Evolutionary conservation across 2,797 vertebrate genomes (phyloP), one percentile per base, ranked within the genome.

Genomic region (Anolis apletophallus): DNA sequence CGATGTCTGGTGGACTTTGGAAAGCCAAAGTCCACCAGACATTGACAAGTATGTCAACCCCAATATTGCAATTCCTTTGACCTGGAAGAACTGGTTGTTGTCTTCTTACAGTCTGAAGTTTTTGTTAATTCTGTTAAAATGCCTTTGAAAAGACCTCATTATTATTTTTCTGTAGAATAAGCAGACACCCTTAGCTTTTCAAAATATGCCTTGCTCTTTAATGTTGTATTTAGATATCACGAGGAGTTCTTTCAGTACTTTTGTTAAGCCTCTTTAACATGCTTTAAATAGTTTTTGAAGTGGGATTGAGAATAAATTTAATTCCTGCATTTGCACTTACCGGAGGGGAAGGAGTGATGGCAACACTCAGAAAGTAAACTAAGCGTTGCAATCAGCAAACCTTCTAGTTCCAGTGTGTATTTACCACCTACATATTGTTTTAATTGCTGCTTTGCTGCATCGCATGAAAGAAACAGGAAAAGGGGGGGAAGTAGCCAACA

Each of bases 221-320:
- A 67, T 87, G 11, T 19, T 29, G 85, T 91, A 67, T 7, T 13
- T 87, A 6, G 86, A 81, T 77, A 23, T 61, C 87, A 52, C 80
- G 71, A 88, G 12, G 80, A 57, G 72, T 90, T 87, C 12, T 10
- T 82, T 2, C 82, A 80, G 52, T 34, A 19, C 69, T 26, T 57
- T 36, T 91, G 83, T 79, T 84, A 84, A 84, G 23, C 34, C 64
- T 72, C 78, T 14, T 88, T 89, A 46, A 6, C 40, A 23, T 83
- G 69, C 84, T 40, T 94, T 89, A 88, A 93, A 85, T 86, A 89
- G 34, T 54, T 79, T 93, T 80, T 90, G 81, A 92, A 92, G 12
- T 89, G 67, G 75, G 32, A 78, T 32, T 85, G 88, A 88, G 32
- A 71, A 89, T 88, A 80, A 77, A 61, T 92, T 88, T 88, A 34